These are phyloP conservation scores for Cepaea nemoralis DNA, from an alignment of 1,140 invertebrate species.

Conservation along the genomic window DNA sequence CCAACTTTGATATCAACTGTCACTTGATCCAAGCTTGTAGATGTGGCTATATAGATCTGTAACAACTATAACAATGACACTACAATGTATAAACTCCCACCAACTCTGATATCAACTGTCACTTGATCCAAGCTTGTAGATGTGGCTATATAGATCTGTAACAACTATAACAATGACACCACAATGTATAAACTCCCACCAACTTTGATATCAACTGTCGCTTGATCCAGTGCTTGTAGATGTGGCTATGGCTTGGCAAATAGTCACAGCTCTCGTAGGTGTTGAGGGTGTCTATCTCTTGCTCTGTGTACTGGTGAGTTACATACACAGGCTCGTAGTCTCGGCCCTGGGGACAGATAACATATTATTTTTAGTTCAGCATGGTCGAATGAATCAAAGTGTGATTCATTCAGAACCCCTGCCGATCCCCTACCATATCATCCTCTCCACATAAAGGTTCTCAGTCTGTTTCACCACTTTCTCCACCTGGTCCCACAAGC, in stretches of 20 bases:
- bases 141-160: no score
- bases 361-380: neutral
- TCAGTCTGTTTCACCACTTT: no score
- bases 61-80: no score
- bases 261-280: slow-evolving; percentile 72
- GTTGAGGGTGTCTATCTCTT: slow-evolving; percentile 69
- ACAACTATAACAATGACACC: no score
- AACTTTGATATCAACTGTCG: slow-evolving; percentile 62
- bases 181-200: neutral
- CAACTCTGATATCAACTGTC: slow-evolving; percentile 61
- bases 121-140: slow-evolving; percentile 70
- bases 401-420: neutral
- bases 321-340: slow-evolving; percentile 68
- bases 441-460: no score
- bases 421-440: no score
- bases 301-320: slow-evolving; percentile 70
- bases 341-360: slow-evolving; percentile 59
- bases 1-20: no score
- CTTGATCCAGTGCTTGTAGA: slow-evolving; percentile 71
- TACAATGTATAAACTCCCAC: slow-evolving; percentile 2
- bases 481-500: no score
- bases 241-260: slow-evolving; percentile 70
- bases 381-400: neutral
- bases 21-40: no score
- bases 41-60: no score